A percentile compares a stretch with the other conserved stretches of the same genome.
Conservation (phyloP, 2,888 invertebrate genomes). For the Ormyrus pomaceus region DNA sequence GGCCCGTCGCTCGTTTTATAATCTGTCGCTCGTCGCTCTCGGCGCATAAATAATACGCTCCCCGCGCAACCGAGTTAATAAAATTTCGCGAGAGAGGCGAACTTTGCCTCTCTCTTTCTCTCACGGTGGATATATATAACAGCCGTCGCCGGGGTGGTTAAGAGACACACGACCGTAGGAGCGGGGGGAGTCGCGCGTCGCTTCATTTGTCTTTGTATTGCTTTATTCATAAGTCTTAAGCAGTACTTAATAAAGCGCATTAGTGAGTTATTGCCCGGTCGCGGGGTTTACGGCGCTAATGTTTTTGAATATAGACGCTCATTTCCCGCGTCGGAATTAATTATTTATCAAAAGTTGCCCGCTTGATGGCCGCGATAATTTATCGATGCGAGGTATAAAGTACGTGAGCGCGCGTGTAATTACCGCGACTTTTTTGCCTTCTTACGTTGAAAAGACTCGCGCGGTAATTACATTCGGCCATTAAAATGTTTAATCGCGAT, state of each 20-base stretch:
- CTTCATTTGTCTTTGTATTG: constrained; percentile 74
- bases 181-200: constrained; percentile 60
- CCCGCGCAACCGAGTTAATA: constrained; percentile 62
- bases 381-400: not conserved
- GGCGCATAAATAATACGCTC: constrained; percentile 65
- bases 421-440: not conserved
- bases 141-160: constrained; percentile 11
- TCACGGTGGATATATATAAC: not conserved
- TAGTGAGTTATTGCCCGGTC: constrained; percentile 60
- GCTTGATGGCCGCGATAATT: constrained; percentile 2
- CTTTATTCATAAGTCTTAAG: constrained; percentile 57
- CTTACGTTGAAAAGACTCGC: no score
- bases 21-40: constrained; percentile 64
- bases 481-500: not conserved
- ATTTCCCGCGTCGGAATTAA: constrained; percentile 28
- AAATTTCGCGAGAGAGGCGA: constrained; percentile 57
- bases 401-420: not conserved
- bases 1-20: constrained; percentile 64
- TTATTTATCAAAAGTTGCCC: constrained; percentile 42
- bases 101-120: not conserved
- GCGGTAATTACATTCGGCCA: no score
- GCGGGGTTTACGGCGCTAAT: constrained; percentile 58
- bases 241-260: constrained; percentile 57
- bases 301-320: constrained; percentile 23
- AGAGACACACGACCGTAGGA: constrained; percentile 58